These are phyloP conservation scores for Xanthorhoe designata DNA, from an alignment of 2,888 invertebrate species.

Conservation along the genomic window DNA sequence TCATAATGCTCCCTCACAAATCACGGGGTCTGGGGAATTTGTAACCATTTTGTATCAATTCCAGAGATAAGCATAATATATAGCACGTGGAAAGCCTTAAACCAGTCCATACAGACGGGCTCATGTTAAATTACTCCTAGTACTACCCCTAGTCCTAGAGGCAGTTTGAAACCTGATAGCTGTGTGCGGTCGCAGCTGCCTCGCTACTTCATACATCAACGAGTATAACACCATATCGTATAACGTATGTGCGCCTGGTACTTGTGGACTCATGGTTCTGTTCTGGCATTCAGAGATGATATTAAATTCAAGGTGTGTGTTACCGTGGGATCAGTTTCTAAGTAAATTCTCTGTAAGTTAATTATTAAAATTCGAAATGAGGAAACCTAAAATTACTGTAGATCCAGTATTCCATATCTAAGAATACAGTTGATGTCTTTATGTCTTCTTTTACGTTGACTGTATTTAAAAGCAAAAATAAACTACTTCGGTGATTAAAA, in stretches of 20 bases:
- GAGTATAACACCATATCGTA: constrained; percentile 41
- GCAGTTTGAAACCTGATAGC: constrained; percentile 40
- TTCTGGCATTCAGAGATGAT: constrained; percentile 46
- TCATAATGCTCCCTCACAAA: constrained; percentile 25
- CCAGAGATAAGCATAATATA: constrained; percentile 27
- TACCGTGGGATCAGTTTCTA: constrained; percentile 26
- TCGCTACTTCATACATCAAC: constrained; percentile 43
- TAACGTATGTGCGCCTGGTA: constrained; percentile 33
- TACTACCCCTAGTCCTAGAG: constrained; percentile 32
- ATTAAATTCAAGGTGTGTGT: constrained; percentile 48
- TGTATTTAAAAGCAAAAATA: not conserved
- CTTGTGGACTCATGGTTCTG: constrained; percentile 33
- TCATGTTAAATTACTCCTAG: constrained; percentile 30
- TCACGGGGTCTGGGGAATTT: constrained; percentile 21
- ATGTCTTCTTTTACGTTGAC: not conserved
- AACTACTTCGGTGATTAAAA: not conserved
- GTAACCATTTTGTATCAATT: constrained; percentile 23
- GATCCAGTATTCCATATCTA: not conserved
- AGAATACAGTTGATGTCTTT: not conserved
- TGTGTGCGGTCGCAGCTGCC: constrained; percentile 49
- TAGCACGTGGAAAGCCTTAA: constrained; percentile 17
- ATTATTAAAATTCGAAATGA: not conserved
- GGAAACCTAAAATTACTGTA: not conserved
- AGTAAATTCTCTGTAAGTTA: constrained; percentile 8
- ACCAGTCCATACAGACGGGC: constrained; percentile 17